These are phyloP conservation scores for Serranus cabrilla DNA, from an alignment of 2,797 vertebrate species.

Conservation along the genomic window DNA sequence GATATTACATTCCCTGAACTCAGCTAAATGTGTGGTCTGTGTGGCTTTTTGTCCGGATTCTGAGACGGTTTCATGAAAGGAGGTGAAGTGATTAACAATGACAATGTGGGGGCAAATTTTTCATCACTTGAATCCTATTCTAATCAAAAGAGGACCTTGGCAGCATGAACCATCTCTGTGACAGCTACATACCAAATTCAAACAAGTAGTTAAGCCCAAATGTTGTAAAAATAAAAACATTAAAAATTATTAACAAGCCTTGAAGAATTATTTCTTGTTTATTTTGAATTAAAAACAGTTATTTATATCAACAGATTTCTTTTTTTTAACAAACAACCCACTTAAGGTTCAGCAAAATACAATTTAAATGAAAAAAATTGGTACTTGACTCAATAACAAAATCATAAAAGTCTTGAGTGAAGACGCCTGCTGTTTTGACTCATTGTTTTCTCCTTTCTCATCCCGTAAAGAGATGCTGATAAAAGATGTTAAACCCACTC, in stretches of 20 bases:
- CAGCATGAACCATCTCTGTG: conserved; percentile 29
- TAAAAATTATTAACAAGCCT: conserved; percentile 17
- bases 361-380: background rate
- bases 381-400: background rate
- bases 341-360: background rate
- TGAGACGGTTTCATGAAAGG: conserved; percentile 55
- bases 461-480: conserved; percentile 37
- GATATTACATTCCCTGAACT: conserved; percentile 74
- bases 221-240: background rate
- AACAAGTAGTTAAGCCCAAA: conserved; percentile 13
- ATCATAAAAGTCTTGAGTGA: conserved; percentile 18
- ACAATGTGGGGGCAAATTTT: conserved; percentile 69
- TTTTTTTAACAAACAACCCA: background rate
- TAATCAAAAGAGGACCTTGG: conserved; percentile 70
- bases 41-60: conserved; percentile 48
- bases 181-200: conserved; percentile 6
- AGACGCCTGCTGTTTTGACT: conserved; percentile 32
- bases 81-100: conserved; percentile 68
- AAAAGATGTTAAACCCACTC: conserved; percentile 15
- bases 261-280: background rate
- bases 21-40: conserved; percentile 69
- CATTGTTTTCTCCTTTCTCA: conserved; percentile 38
- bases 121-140: conserved; percentile 65
- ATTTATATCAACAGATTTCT: background rate
- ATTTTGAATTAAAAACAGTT: too few species aligned